A percentile compares a stretch with the other conserved stretches of the same genome.
Conservation (phyloP, 1,140 invertebrate species). For the Cotesia vestalis region DNA sequence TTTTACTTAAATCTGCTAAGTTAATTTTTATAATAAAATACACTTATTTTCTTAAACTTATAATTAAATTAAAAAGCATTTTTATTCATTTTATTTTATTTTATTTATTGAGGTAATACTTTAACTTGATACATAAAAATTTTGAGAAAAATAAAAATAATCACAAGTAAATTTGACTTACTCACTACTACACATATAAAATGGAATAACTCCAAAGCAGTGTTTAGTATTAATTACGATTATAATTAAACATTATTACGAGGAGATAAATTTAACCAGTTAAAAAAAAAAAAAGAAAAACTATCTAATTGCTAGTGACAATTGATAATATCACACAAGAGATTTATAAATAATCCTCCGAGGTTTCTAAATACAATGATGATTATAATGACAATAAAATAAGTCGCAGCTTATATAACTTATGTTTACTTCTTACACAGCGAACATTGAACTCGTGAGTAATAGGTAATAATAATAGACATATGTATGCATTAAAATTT, state of each 20-base stretch:
- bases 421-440: slow-evolving; percentile 13
- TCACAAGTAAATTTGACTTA: neutral
- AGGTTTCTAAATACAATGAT: slow-evolving; percentile 15
- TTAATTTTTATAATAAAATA: too few relatives aligned
- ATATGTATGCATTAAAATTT: neutral
- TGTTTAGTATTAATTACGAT: too few relatives aligned
- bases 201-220: too few relatives aligned
- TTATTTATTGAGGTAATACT: slow-evolving; percentile 25
- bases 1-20: too few relatives aligned
- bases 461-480: neutral
- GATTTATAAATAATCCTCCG: slow-evolving; percentile 11
- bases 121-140: neutral
- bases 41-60: too few relatives aligned
- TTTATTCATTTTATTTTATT: neutral
- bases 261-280: too few relatives aligned
- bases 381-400: neutral
- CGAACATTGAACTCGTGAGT: slow-evolving; percentile 14
- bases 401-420: slow-evolving; percentile 10
- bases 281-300: too few relatives aligned
- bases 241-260: too few relatives aligned
- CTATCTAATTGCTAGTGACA: too few relatives aligned
- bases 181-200: neutral
- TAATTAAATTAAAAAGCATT: neutral
- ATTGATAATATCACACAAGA: neutral
- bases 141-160: neutral